Conservation (phyloP, 53 echinoderm and acorn worm species). For the Astropecten irregularis region DNA sequence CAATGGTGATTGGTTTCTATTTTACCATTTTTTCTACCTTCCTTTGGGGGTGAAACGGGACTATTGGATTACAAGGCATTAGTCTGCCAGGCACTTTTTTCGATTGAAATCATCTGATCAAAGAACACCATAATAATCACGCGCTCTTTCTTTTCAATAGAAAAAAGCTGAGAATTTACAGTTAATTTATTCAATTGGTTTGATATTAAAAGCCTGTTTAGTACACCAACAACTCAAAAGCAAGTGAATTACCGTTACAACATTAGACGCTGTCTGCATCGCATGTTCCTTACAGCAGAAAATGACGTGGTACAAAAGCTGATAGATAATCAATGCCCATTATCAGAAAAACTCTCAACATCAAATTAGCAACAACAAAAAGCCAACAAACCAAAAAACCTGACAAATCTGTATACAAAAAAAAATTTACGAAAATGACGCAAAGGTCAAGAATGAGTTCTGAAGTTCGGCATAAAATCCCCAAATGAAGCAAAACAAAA, state of each 20-base stretch:
- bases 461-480: too few relatives aligned
- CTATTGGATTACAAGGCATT: constrained; percentile 51
- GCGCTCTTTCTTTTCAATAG: too few relatives aligned
- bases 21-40: constrained; percentile 12
- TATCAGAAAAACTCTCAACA: neutral
- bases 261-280: too few relatives aligned
- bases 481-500: too few relatives aligned
- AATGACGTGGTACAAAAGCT: too few relatives aligned
- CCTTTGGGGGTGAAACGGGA: neutral
- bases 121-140: neutral
- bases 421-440: neutral
- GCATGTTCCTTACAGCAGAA: too few relatives aligned
- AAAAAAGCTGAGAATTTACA: too few relatives aligned
- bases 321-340: too few relatives aligned
- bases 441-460: neutral
- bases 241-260: too few relatives aligned
- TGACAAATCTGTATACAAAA: neutral
- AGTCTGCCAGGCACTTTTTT: neutral
- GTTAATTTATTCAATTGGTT: too few relatives aligned
- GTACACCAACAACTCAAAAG: too few relatives aligned
- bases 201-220: too few relatives aligned
- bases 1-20: constrained; percentile 54
- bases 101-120: constrained; percentile 2
- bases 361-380: neutral
- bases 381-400: neutral